phyloP scores from a whole-genome alignment of 2,888 invertebrate genomes.

The Drosophila neotestacea region DNA sequence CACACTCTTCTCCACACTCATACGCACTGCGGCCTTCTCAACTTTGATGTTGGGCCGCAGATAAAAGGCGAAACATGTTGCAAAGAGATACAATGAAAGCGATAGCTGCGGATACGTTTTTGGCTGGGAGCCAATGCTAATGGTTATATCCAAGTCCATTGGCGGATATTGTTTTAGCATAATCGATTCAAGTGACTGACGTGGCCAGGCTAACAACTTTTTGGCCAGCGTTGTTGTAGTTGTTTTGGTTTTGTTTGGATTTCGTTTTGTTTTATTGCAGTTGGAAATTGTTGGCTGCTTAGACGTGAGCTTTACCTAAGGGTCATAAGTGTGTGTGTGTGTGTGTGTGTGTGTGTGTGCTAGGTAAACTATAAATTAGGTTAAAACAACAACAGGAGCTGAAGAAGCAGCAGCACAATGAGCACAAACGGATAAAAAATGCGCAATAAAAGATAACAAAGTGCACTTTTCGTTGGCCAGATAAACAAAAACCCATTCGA shows the following conservation, averaged over 20 bases:
- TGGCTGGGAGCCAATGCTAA: constrained; percentile 48
- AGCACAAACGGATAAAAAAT: constrained; percentile 64
- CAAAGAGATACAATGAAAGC: constrained; percentile 46
- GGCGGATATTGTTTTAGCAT: constrained; percentile 83
- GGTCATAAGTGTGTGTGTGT: constrained; percentile 26
- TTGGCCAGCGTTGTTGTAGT: constrained; percentile 33
- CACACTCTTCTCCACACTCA: constrained; percentile 13
- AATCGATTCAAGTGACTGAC: constrained; percentile 82
- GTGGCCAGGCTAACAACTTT: constrained; percentile 49
- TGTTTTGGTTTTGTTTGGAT: constrained; percentile 50
- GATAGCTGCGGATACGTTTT: constrained; percentile 46
- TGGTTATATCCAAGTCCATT: constrained; percentile 67
- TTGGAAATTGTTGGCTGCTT: constrained; percentile 61
- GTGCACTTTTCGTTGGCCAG: constrained; percentile 78
- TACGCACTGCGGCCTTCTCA: constrained; percentile 25
- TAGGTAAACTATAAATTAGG: constrained; percentile 79
- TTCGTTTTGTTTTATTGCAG: constrained; percentile 77
- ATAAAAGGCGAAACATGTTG: constrained; percentile 62
- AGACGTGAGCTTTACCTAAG: constrained; percentile 66
- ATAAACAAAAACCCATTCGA: constrained; percentile 55
- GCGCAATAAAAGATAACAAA: constrained; percentile 82
- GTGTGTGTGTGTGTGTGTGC: constrained; percentile 32
- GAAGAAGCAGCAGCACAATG: constrained; percentile 38
- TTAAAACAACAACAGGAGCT: constrained; percentile 68
- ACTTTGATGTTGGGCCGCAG: constrained; percentile 67